Conservation (phyloP, 2,113 vertebrate species). For the Holacanthus passer region DNA sequence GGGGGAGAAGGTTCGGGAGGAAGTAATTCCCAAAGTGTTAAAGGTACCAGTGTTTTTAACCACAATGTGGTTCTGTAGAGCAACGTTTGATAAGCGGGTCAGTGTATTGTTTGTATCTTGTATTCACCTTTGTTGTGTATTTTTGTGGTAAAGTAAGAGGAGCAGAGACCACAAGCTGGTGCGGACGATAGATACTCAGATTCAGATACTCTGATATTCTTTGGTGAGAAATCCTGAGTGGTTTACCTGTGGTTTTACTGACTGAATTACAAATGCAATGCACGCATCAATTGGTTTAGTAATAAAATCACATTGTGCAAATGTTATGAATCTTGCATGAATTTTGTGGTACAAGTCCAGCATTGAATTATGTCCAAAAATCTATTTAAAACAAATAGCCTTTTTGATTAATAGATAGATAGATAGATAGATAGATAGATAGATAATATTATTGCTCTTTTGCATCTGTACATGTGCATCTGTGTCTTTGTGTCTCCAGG, state of each 20-base stretch:
- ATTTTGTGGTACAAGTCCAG: too few species aligned
- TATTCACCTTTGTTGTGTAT: background rate
- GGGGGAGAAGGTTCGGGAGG: background rate
- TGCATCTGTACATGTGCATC: background rate
- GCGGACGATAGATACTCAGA: too few species aligned
- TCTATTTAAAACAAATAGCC: background rate
- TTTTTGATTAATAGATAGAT: too few species aligned
- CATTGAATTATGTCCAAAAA: background rate
- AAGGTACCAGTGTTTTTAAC: too few species aligned
- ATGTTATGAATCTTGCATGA: background rate
- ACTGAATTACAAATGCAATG: background rate
- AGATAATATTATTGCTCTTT: too few species aligned
- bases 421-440: too few species aligned
- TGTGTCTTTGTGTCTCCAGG: conserved; percentile 79
- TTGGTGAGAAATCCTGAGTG: conserved; percentile 7
- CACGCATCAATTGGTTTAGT: background rate
- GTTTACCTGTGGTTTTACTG: background rate
- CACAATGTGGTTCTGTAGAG: background rate
- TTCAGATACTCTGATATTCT: background rate
- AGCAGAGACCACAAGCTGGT: background rate
- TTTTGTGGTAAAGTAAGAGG: background rate
- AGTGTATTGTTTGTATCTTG: background rate
- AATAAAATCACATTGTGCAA: background rate
- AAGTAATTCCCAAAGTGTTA: background rate
- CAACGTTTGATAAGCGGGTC: background rate